A percentile compares a stretch with the other conserved stretches of the same genome.
Evolutionary conservation across 2,113 vertebrate genomes (phyloP).

Genomic region (Platycercus adscitus): DNA sequence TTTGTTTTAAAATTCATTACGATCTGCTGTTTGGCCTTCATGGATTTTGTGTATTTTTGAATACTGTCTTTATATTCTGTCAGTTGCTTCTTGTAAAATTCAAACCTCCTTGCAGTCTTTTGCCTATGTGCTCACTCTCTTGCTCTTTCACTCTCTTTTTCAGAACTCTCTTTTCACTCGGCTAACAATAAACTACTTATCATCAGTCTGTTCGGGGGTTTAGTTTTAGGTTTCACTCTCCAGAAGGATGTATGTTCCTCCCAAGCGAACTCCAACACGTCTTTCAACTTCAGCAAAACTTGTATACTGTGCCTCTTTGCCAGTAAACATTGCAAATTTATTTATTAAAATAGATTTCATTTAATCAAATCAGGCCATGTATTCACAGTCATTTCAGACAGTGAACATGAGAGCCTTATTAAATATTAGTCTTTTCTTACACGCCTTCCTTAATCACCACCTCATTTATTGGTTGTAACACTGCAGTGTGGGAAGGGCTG

Average conservation of each 20-base stretch:
- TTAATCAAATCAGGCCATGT: not conserved
- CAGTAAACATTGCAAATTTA: not conserved
- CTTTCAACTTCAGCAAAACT: not conserved
- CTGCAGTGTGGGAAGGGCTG: not conserved
- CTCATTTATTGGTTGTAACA: not conserved
- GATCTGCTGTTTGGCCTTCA: not conserved
- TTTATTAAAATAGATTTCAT: not conserved
- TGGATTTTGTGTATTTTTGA: not conserved
- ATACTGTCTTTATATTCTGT: not conserved
- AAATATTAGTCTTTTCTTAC: not conserved
- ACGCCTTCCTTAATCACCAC: not conserved
- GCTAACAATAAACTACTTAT: slow-evolving; percentile 1
- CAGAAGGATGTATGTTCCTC: not conserved
- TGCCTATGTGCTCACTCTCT: not conserved
- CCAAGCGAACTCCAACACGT: not conserved
- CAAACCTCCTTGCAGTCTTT: not conserved
- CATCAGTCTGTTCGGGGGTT: not conserved
- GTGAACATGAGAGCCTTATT: not conserved
- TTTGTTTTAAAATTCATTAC: slow-evolving; percentile 13
- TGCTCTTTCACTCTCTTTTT: not conserved
- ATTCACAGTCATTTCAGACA: not conserved
- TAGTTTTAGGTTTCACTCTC: slow-evolving; percentile 19
- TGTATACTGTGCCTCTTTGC: not conserved
- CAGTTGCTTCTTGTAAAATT: slow-evolving; percentile 36
- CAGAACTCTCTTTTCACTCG: slow-evolving; percentile 28